phyloP scores from a whole-genome alignment of 2,113 vertebrate species.

The Crotalus tigris region DNA sequence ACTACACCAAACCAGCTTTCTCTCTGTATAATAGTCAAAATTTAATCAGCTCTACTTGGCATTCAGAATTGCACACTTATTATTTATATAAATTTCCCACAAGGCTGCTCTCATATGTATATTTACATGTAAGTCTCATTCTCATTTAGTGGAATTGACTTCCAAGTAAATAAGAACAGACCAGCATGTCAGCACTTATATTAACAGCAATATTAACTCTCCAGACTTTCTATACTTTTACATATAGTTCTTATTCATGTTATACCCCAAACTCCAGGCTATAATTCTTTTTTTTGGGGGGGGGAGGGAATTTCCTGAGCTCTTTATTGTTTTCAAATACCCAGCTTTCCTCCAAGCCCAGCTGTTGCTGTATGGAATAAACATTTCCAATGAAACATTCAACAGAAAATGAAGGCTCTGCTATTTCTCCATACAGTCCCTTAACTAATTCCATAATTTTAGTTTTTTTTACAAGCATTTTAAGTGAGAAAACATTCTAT shows the following conservation, averaged over 20 bases:
- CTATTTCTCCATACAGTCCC: neutral
- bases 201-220: neutral
- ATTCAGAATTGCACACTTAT: neutral
- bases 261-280: neutral
- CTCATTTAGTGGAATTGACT: neutral
- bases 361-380: slow-evolving; percentile 15
- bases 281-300: neutral
- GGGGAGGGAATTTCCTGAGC: neutral
- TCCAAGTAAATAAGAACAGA: neutral
- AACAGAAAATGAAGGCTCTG: slow-evolving; percentile 18
- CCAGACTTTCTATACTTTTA: neutral
- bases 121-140: neutral
- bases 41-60: neutral
- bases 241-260: neutral
- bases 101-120: neutral
- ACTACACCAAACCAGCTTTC: neutral
- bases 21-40: neutral
- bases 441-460: neutral
- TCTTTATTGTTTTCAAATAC: slow-evolving; percentile 10
- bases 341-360: slow-evolving; percentile 17
- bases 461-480: neutral
- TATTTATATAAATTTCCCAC: neutral
- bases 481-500: neutral
- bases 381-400: slow-evolving; percentile 20
- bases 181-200: neutral